Percentiles rank a stretch among this genome's conserved stretches.
Evolutionary conservation across 2,113 vertebrate species (phyloP).

Genomic region (Gobius niger): DNA sequence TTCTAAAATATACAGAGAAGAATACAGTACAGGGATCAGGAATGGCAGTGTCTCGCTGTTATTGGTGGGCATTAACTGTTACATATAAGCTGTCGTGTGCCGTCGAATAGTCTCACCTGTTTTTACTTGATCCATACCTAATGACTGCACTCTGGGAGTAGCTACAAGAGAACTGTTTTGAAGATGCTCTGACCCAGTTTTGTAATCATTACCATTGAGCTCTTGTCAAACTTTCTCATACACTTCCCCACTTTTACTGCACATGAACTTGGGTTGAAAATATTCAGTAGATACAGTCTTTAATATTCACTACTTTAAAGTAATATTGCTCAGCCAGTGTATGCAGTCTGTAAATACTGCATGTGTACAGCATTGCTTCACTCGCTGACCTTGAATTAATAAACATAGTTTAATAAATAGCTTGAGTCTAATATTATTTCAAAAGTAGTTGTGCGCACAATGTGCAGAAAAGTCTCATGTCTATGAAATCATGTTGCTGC

Average conservation of each 20-base stretch:
- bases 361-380: constrained; percentile 25
- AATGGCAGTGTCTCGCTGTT: background rate
- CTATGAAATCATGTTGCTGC: constrained; percentile 29
- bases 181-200: too few species aligned
- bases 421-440: constrained; percentile 33
- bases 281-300: too few species aligned
- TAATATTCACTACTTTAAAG: too few species aligned
- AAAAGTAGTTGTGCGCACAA: constrained; percentile 21
- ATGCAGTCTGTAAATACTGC: background rate
- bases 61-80: background rate
- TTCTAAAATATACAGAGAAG: background rate
- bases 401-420: constrained; percentile 42
- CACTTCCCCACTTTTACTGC: too few species aligned
- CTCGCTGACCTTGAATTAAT: constrained; percentile 63
- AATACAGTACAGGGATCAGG: background rate
- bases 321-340: background rate
- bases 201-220: too few species aligned
- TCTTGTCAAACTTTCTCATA: too few species aligned
- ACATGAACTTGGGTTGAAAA: too few species aligned
- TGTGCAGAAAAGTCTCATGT: constrained; percentile 23
- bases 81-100: background rate
- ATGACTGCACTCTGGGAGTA: too few species aligned
- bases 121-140: too few species aligned
- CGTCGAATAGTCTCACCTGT: too few species aligned
- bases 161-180: too few species aligned